A percentile compares a stretch with the other conserved stretches of the same genome.
Evolutionary conservation across 2,113 vertebrate genomes (phyloP).

Genomic region (Sebastes fasciatus): DNA sequence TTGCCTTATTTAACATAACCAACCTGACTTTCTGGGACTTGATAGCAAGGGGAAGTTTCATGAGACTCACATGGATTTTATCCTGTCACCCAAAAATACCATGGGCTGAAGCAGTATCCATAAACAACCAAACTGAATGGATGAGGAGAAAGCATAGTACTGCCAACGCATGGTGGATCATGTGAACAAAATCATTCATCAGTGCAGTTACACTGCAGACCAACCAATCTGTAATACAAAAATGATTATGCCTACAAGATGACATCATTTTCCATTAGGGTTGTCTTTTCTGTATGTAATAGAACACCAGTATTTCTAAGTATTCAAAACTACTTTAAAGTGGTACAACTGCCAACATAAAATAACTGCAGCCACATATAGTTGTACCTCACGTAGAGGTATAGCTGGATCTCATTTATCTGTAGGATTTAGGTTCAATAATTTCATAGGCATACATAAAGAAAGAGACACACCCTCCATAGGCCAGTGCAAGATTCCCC

Average conservation of each 20-base stretch:
- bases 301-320: not conserved
- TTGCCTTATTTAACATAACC: constrained; percentile 12
- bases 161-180: not conserved
- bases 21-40: not conserved
- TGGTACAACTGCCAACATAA: not conserved
- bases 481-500: no score
- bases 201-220: not conserved
- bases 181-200: constrained; percentile 6
- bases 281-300: not conserved
- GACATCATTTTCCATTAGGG: not conserved
- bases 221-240: not conserved
- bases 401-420: not conserved
- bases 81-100: constrained; percentile 32
- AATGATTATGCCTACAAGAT: not conserved
- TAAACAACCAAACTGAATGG: constrained; percentile 9
- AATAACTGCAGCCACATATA: not conserved
- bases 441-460: not conserved
- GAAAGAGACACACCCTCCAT: no score
- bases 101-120: not conserved
- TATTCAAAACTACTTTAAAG: not conserved
- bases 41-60: not conserved
- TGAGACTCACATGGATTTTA: constrained; percentile 16
- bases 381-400: not conserved
- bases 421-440: not conserved
- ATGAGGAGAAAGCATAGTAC: constrained; percentile 2